Evolutionary conservation across 1,140 invertebrate genomes (phyloP), one percentile per base, ranked within the genome.

Genomic region (Cyrtorhinus lividipennis): DNA sequence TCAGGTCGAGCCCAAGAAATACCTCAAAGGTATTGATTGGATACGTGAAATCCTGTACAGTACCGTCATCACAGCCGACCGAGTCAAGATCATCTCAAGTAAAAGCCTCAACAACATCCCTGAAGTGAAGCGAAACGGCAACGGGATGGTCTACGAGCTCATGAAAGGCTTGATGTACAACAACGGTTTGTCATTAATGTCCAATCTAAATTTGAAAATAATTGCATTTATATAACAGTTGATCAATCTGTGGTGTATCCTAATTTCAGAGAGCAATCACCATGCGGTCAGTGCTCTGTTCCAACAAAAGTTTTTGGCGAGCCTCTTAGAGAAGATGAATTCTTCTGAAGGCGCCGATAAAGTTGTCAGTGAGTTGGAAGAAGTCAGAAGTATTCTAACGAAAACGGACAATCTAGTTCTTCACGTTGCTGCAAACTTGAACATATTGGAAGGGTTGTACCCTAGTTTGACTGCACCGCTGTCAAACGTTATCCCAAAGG

Each of bases 31-130:
- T 0, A 80, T 94, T 1, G 74, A 82, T 56, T 91, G 88, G 82
- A 72, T 92, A 13, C 79, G 83, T 67, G 84, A 91, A 67, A 72
- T 93, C 0, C 72, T 94, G 10, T 88, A 83, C 67, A 70, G 83
- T 2, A 81, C 84, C 13, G 77, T 82, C 64, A 82, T 93, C 61
- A 84, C 80, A 2, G 76, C 79, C 22, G 85, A 90, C 45, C 78
- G 90, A 68, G 71, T 92, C 2, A 81, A 84, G 69, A 83, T 90
- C 12, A 83, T 88, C 61, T 81, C 84, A 2, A 80, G 82, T 59
- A 90, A 90, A 73, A 78, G 88, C 69, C 74, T 83, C 30, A 90
- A 90, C 69, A 84, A 90, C 68, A 83, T 90, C 0, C 79, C 86
- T 1, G 78, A 83, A 68, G 71, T 77, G 46, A 89, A 88, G 71